These are phyloP conservation scores for Leucophora obtusa DNA, from an alignment of 2,888 invertebrate genomes.

Conservation along the genomic window DNA sequence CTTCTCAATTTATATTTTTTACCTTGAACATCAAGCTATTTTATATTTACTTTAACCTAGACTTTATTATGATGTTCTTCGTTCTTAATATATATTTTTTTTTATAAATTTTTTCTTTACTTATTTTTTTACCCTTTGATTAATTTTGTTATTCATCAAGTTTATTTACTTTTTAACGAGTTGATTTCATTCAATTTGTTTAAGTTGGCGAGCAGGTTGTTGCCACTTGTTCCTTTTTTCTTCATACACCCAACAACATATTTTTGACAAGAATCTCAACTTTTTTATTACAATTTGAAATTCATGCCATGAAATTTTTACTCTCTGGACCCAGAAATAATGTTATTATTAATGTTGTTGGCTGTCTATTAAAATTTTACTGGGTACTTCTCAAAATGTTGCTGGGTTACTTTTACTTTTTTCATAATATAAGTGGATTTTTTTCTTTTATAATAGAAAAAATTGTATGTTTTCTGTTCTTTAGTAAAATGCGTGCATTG, in stretches of 20 bases:
- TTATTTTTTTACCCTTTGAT: constrained; percentile 47
- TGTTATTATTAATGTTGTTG: background rate
- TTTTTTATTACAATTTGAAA: background rate
- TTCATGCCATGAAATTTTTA: background rate
- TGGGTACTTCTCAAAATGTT: background rate
- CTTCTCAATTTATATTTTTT: constrained; percentile 22
- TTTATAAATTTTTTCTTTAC: constrained; percentile 15
- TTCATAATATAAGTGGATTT: constrained; percentile 5
- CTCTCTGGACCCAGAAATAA: background rate
- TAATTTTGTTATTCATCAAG: constrained; percentile 74
- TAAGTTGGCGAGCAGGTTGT: constrained; percentile 71
- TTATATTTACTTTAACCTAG: constrained; percentile 63
- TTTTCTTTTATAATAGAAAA: constrained; percentile 42
- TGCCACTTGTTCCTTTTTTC: constrained; percentile 33
- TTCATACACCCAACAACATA: background rate
- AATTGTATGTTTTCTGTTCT: constrained; percentile 12
- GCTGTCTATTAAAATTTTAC: no score
- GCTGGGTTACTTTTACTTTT: background rate
- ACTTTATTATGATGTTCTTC: constrained; percentile 46
- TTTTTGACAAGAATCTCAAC: background rate
- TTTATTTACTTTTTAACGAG: constrained; percentile 78
- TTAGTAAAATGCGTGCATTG: constrained; percentile 67
- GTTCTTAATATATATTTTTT: background rate
- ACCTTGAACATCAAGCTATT: constrained; percentile 44
- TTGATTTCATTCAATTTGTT: constrained; percentile 78